Evolutionary conservation across 2,888 invertebrate genomes (phyloP), one percentile per base, ranked within the genome.

Genomic region (Plebejus melissa): DNA sequence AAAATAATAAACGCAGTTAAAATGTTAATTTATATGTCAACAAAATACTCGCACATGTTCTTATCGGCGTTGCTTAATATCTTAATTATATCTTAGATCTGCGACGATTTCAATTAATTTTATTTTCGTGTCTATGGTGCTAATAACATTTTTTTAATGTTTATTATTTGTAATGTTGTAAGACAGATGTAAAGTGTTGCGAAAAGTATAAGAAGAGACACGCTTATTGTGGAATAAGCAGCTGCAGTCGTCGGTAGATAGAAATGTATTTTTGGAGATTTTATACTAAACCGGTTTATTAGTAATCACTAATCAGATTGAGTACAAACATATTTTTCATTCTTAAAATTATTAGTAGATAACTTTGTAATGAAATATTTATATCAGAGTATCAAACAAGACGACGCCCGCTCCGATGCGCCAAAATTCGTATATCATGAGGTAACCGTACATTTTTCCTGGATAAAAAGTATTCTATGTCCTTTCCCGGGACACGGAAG

Each of bases 1-100:
- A 46, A 71, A 70, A 71, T 71, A 71, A 71, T 41, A 46, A 71
- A 71, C 22, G 46, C 28, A 28, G 41, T 36, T 65, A 28, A 13
- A 46, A 41, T 46, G 71, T 41, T 71, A 41, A 41, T 71, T 71
- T 71, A 71, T 71, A 28, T 71, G 71, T 46, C 71, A 71, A 71
- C 71, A 46, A 71, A 71, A 71, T 70, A 70, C 41, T 70, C 22
- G 41, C 70, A 70, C 38, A 65, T 65, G 65, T 65, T 32, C 65
- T 65, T 65, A 65, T 32, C 65, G 65, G 65, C 65, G 28, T 65
- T 32, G 32, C 16, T 36, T 32, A 13, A 65, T 36, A 36, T 65
- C 65, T 65, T 65, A 65, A 65, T 65, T 65, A 65, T 65, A 65
- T 65, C 32, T 65, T 13, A 65, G 65, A 65, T 65, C 65, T 65